phyloP scores from a whole-genome alignment of 2,113 vertebrate species.

The Poeciliopsis occidentalis region DNA sequence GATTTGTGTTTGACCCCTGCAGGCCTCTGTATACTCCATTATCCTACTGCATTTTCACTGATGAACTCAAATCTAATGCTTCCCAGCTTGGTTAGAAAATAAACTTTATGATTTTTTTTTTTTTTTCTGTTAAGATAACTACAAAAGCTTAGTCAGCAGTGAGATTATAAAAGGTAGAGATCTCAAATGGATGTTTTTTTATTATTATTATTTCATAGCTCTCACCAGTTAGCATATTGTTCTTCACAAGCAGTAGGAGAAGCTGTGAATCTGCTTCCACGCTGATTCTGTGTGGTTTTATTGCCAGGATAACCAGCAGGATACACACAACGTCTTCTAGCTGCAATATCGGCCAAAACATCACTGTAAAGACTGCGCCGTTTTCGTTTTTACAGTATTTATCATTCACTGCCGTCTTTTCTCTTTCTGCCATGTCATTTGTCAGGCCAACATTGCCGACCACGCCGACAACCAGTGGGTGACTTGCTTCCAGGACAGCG shows the following conservation, averaged over 20 bases:
- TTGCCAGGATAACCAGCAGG: conserved; percentile 18
- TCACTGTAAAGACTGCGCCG: no score
- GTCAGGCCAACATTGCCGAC: conserved; percentile 92
- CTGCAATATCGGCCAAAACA: background rate
- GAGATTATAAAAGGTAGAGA: conserved; percentile 26
- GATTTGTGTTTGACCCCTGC: conserved; percentile 27
- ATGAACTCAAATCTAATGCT: background rate
- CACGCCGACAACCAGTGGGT: conserved; percentile 95
- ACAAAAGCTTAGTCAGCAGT: conserved; percentile 34
- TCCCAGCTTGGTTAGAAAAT: conserved; percentile 23
- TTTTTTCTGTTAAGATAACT: background rate
- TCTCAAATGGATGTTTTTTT: conserved; percentile 43
- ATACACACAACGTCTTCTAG: background rate
- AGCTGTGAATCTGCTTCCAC: conserved; percentile 43
- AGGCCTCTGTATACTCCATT: background rate
- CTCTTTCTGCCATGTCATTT: conserved; percentile 18
- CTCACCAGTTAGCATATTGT: conserved; percentile 40
- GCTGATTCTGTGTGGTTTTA: background rate
- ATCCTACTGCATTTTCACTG: conserved; percentile 1
- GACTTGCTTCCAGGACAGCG: conserved; percentile 95
- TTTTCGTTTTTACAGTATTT: background rate
- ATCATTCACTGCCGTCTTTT: background rate
- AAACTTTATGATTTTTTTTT: background rate
- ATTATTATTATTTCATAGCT: conserved; percentile 24
- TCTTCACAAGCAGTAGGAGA: conserved; percentile 40